These are phyloP conservation scores for Nesogale talazaci DNA, from an alignment of 2,113 vertebrate genomes.

Conservation along the genomic window DNA sequence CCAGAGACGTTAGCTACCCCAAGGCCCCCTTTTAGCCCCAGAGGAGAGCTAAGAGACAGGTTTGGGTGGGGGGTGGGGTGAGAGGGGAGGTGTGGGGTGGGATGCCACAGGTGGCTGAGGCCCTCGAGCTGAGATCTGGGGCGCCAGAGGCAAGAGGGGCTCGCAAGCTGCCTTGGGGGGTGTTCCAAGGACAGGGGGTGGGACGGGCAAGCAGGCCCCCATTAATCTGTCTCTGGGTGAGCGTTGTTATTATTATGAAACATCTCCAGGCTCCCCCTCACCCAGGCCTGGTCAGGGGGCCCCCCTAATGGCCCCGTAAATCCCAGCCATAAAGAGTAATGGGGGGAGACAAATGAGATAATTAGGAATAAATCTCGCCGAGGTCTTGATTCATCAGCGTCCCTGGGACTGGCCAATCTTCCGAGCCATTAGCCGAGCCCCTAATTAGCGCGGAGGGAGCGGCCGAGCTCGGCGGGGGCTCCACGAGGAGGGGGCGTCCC, in stretches of 20 bases:
- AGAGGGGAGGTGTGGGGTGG: not conserved
- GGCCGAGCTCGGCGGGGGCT: constrained; percentile 79
- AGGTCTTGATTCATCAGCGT: constrained; percentile 98
- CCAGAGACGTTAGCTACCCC: not conserved
- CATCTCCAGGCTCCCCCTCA: constrained; percentile 83
- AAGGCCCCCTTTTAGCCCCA: not conserved
- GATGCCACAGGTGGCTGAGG: constrained; percentile 43
- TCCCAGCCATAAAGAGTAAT: constrained; percentile 99
- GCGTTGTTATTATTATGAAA: constrained; percentile 87
- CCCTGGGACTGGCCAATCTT: constrained; percentile 97
- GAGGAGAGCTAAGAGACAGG: not conserved
- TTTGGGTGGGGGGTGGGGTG: not conserved
- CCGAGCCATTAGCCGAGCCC: constrained; percentile 96
- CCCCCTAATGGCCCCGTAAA: constrained; percentile 98
- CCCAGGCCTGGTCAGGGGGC: constrained; percentile 69
- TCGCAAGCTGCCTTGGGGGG: not conserved
- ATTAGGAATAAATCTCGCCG: constrained; percentile 99
- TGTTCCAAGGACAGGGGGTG: constrained; percentile 2
- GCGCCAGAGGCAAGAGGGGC: constrained; percentile 8
- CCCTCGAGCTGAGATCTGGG: constrained; percentile 27
- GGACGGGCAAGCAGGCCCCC: constrained; percentile 44
- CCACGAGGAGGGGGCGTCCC: not conserved
- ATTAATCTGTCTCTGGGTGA: constrained; percentile 79
- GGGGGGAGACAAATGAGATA: constrained; percentile 99
- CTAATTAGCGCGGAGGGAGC: constrained; percentile 92